Base-by-base conservation (phyloP, 2,113 vertebrate genomes). In the Smithornis capensis region DNA sequence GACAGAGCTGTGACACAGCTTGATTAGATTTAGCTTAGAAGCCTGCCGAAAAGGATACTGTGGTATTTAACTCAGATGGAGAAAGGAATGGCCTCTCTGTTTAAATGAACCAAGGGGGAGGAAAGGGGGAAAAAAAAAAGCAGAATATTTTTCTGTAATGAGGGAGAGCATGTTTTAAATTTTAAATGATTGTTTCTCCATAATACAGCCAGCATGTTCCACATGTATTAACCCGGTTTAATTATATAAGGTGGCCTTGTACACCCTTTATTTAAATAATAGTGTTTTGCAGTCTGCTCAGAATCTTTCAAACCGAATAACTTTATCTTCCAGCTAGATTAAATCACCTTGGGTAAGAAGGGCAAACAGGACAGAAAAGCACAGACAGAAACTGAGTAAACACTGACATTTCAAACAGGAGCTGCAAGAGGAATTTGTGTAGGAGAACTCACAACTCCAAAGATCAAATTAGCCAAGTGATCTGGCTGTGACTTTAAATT, bases 11-110 rank as follows among this genome's bases (percentile, higher is more conserved):
- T 97, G 97, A 97, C 97, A 97, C 96, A 95, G 98, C 97, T 97
- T 97, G 98, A 98, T 98, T 98, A 97, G 97, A 98, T 97, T 96
- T 96, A 97, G 96, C 96, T 97, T 97, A 97, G 97, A 97, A 98
- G 97, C 95, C 92, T 97, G 97, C 96, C 92, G 96, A 97, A 97
- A 97, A 96, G 93, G 96, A 97, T 97, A 95, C 93, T 64, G 71
- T 77, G 95, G 92, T 94, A 97, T 92, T 95, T 75, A 71, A 94
- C 77, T 95, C 90, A 94, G 96, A 94, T 84, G 95, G 89, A 80
- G 96, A 95, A 88, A 96, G 89, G 84, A 94, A 95, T 90, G 87
- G 84, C 74, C 95, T 94, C 91, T 95, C 93, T 95, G 87, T 97
- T 97, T 64, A 94, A 94, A 92, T 3, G 64, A 94, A 44, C 24